These are phyloP conservation scores for Lucinisca nassula DNA, from an alignment of 2,888 invertebrate genomes.

Conservation along the genomic window DNA sequence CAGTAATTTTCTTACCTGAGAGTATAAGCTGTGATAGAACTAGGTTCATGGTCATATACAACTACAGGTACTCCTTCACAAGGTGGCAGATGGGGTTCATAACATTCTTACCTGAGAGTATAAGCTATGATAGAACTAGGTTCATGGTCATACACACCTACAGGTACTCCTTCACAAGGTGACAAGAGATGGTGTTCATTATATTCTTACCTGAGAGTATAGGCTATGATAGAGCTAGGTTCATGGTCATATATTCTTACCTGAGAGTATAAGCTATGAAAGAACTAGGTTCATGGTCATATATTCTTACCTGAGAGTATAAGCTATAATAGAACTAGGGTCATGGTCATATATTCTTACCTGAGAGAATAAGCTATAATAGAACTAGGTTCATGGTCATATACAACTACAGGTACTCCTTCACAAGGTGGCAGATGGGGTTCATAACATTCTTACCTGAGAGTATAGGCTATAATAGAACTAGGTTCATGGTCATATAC, in stretches of 20 bases:
- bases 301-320: slow-evolving; percentile 88
- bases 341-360: slow-evolving; percentile 85
- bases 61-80: slow-evolving; percentile 88
- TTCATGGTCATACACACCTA: slow-evolving; percentile 93
- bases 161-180: slow-evolving; percentile 81
- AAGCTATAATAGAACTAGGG: slow-evolving; percentile 89
- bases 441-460: slow-evolving; percentile 88
- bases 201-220: too few relatives aligned
- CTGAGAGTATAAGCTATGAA: too few relatives aligned
- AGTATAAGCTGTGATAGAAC: slow-evolving; percentile 95
- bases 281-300: slow-evolving; percentile 88
- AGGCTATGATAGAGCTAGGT: slow-evolving; percentile 93
- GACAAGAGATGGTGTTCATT: slow-evolving; percentile 92
- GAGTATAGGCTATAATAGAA: slow-evolving; percentile 95
- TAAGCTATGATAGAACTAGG: slow-evolving; percentile 96
- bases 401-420: slow-evolving; percentile 89
- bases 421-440: slow-evolving; percentile 47
- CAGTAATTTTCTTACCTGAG: slow-evolving; percentile 89
- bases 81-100: slow-evolving; percentile 89
- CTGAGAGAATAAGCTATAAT: too few relatives aligned
- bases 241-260: slow-evolving; percentile 92
- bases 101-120: slow-evolving; percentile 90
- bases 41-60: slow-evolving; percentile 93
- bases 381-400: too few relatives aligned
- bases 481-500: slow-evolving; percentile 94